Conservation (phyloP, 2,113 vertebrate genomes). For the Pterocles burchelli region DNA sequence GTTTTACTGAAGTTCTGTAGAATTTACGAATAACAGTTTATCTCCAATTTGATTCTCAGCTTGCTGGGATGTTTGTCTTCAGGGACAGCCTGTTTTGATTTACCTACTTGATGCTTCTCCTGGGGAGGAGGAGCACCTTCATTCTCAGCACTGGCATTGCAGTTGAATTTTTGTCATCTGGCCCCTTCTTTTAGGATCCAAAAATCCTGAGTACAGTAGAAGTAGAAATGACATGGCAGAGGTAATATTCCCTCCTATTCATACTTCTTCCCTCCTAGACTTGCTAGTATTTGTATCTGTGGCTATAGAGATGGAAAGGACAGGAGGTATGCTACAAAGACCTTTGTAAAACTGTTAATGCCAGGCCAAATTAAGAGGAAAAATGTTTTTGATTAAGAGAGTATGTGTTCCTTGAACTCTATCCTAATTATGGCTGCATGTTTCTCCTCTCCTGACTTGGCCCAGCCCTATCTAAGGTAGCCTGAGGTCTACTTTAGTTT, state of each 20-base stretch:
- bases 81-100: not conserved
- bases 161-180: not conserved
- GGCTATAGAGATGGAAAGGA: not conserved
- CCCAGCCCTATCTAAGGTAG: not conserved
- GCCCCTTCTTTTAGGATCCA: not conserved
- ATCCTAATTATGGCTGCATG: not conserved
- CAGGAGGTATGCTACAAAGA: not conserved
- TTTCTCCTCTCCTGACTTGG: not conserved
- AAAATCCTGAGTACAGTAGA: not conserved
- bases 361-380: not conserved
- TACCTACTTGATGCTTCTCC: not conserved
- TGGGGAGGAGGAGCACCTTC: not conserved
- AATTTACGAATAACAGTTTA: not conserved
- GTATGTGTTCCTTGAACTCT: not conserved
- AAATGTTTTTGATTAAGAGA: not conserved
- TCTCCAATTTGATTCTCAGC: not conserved
- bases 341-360: not conserved
- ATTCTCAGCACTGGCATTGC: not conserved
- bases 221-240: not conserved
- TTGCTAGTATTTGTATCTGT: not conserved
- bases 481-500: slow-evolving; percentile 23
- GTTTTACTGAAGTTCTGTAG: not conserved
- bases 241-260: not conserved
- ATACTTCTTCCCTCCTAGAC: not conserved
- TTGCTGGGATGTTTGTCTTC: not conserved